These are phyloP conservation scores for Haemorhous mexicanus DNA, from an alignment of 2,113 vertebrate species.

Conservation along the genomic window DNA sequence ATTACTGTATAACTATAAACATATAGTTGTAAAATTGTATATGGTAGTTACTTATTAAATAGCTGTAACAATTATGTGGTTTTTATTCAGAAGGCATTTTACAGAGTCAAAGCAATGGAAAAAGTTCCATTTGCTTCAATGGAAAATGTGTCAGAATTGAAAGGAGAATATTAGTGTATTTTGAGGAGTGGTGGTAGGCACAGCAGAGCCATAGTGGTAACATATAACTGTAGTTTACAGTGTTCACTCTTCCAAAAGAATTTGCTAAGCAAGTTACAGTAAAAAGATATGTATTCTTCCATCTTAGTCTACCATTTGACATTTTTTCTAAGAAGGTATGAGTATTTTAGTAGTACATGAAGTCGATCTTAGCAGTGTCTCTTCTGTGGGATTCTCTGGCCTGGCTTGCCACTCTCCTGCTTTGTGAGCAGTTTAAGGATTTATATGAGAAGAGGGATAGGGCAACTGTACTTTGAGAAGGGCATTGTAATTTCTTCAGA, in stretches of 20 bases:
- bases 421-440: not conserved
- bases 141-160: not conserved
- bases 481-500: not conserved
- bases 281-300: not conserved
- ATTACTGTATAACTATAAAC: constrained; percentile 1
- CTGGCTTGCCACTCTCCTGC: not conserved
- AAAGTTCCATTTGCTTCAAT: not conserved
- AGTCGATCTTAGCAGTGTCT: not conserved
- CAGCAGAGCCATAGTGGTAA: not conserved
- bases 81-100: not conserved
- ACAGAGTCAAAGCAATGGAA: not conserved
- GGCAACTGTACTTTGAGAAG: not conserved
- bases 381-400: not conserved
- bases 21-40: not conserved
- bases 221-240: not conserved
- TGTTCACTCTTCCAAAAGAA: not conserved
- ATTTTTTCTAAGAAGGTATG: not conserved
- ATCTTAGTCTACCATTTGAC: not conserved
- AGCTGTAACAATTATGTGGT: not conserved
- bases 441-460: not conserved
- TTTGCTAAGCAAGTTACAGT: not conserved
- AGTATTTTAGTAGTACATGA: not conserved
- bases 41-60: not conserved
- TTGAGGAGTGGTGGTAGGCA: not conserved
- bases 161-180: not conserved